A percentile compares a stretch with the other conserved stretches of the same genome.
phyloP scores from a whole-genome alignment of 2,113 vertebrate genomes.

The Heliornis fulica region DNA sequence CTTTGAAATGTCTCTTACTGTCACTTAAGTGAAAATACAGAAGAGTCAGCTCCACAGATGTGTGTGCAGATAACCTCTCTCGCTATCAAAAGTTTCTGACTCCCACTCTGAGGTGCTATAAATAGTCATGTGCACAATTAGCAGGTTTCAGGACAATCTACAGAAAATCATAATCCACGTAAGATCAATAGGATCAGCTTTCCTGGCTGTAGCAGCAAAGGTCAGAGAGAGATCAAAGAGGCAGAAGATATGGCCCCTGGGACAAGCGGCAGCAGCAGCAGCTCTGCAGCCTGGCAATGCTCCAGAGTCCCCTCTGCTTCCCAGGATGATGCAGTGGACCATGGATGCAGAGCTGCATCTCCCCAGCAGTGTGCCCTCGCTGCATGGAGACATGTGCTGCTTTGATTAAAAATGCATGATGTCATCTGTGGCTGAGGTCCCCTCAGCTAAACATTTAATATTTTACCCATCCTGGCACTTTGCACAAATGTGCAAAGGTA shows the following conservation, averaged over 20 bases:
- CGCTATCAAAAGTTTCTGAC: background rate
- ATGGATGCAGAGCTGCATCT: background rate
- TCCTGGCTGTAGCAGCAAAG: background rate
- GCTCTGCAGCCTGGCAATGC: background rate
- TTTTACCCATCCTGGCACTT: background rate
- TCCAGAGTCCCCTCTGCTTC: background rate
- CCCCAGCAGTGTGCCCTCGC: fast-evolving
- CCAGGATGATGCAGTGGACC: fast-evolving
- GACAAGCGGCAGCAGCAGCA: background rate
- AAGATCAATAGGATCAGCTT: slow-evolving; percentile 9
- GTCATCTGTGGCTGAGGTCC: background rate
- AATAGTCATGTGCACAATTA: slow-evolving; percentile 7
- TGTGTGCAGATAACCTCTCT: background rate
- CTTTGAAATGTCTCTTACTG: background rate
- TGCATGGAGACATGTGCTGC: fast-evolving
- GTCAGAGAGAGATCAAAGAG: background rate
- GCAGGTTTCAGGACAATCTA: background rate
- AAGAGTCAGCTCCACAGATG: fast-evolving
- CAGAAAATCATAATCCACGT: slow-evolving; percentile 17
- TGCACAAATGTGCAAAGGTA: background rate
- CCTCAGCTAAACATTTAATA: background rate
- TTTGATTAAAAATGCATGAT: background rate
- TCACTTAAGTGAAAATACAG: background rate
- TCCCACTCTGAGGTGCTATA: background rate
- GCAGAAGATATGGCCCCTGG: background rate